Evolutionary conservation across 64 coral and sea anemone genomes (phyloP).

Genomic region (Astreopora myriophthalma): DNA sequence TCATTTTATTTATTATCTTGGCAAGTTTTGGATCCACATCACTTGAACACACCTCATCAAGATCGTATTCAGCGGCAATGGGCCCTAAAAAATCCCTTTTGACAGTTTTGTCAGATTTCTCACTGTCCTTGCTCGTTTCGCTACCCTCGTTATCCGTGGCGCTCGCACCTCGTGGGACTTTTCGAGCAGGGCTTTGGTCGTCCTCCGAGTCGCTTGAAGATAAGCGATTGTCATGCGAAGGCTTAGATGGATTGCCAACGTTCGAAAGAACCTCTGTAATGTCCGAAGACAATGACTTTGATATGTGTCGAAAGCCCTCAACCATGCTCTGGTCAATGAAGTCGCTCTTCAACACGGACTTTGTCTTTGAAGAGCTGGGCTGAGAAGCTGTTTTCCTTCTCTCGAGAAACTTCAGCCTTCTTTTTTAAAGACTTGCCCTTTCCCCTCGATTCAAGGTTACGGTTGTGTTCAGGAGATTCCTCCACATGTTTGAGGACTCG

Average conservation of each 20-base stretch:
- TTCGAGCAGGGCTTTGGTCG: neutral
- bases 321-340: neutral
- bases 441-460: too few relatives aligned
- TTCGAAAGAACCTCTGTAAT: neutral
- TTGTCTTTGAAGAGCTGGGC: constrained; percentile 6
- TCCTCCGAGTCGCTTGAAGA: neutral
- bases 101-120: neutral
- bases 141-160: neutral
- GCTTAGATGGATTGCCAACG: neutral
- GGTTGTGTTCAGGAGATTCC: neutral
- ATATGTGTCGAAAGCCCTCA: neutral
- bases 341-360: neutral
- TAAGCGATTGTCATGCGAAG: neutral
- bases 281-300: neutral
- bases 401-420: neutral
- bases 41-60: constrained; percentile 11
- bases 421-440: neutral
- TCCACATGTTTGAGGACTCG: neutral
- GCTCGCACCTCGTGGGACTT: neutral
- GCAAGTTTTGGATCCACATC: constrained; percentile 35
- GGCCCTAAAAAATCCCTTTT: neutral
- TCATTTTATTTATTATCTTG: constrained; percentile 24
- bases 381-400: neutral
- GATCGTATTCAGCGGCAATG: constrained; percentile 16
- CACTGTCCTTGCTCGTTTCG: neutral